phyloP scores from a whole-genome alignment of 2,113 vertebrate species.

The Castor canadensis region DNA sequence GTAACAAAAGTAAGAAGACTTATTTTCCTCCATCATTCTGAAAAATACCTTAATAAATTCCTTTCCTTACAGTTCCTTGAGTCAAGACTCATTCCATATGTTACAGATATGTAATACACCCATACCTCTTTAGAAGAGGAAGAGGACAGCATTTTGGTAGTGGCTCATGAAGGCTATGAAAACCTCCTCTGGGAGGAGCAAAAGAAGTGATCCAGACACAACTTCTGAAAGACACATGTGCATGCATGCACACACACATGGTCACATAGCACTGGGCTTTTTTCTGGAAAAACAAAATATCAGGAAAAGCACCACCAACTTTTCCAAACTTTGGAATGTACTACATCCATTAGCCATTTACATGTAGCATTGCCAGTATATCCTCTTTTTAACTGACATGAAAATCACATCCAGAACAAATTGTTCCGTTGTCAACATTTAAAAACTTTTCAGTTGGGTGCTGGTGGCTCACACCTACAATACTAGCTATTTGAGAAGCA shows the following conservation, averaged over 20 bases:
- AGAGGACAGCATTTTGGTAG: neutral
- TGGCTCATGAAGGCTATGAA: neutral
- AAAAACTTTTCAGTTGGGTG: no score
- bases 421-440: neutral
- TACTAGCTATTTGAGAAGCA: no score
- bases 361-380: neutral
- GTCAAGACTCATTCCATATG: neutral
- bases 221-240: neutral
- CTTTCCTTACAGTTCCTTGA: neutral
- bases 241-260: no score
- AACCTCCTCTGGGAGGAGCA: neutral
- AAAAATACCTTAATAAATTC: neutral
- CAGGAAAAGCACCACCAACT: neutral
- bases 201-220: neutral
- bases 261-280: neutral
- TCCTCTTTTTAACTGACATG: neutral
- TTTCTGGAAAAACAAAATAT: neutral
- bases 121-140: neutral
- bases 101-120: neutral
- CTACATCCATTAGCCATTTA: neutral
- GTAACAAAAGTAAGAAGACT: neutral
- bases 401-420: neutral
- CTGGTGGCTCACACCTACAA: no score
- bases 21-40: neutral
- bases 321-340: neutral